Evolutionary conservation across 2,888 invertebrate species (phyloP), one percentile per base, ranked within the genome.

Genomic region (Cheilosia scutellata): DNA sequence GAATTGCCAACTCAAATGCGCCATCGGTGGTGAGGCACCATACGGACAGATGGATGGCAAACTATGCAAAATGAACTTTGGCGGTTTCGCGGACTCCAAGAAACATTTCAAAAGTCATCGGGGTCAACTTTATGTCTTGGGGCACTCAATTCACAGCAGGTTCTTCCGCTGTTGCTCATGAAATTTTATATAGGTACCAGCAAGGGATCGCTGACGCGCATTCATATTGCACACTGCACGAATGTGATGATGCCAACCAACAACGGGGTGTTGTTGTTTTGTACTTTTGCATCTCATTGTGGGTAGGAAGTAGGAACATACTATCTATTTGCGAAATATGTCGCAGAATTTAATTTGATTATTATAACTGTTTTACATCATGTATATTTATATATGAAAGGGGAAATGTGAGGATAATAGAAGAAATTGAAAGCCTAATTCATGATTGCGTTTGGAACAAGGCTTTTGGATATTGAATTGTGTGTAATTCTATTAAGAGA

Each of bases 141-240:
- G 86, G 86, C 86, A 86, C 86, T 86, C 82, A 86, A 86, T 86
- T 86, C 86, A 86, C 86, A 86, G 86, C 86, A 86, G 86, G 86
- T 86, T 86, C 86, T 86, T 86, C 82, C 86, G 86, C 80, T 57
- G 84, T 63, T 44, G 74, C 62, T 70, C 86, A 82, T 68, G 86
- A 72, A 82, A 72, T 76, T 68, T 72, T 57, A 66, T 82, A 63
- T 53, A 44, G 16, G 5, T 47, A 42, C 33, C 57, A 49, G 57
- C 70, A 75, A 37, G 66, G 42, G 60, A 51, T 42, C 62, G 49
- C 74, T 70, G 77, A 78, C 77, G 79, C 70, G 66, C 76, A 82
- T 82, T 63, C 72, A 86, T 86, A 86, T 82, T 68, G 86, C 76
- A 80, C 82, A 82, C 76, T 57, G 71, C 72, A 77, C 75, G 71